Conservation (phyloP, 2,113 vertebrate species). For the Glaucomys volans region DNA sequence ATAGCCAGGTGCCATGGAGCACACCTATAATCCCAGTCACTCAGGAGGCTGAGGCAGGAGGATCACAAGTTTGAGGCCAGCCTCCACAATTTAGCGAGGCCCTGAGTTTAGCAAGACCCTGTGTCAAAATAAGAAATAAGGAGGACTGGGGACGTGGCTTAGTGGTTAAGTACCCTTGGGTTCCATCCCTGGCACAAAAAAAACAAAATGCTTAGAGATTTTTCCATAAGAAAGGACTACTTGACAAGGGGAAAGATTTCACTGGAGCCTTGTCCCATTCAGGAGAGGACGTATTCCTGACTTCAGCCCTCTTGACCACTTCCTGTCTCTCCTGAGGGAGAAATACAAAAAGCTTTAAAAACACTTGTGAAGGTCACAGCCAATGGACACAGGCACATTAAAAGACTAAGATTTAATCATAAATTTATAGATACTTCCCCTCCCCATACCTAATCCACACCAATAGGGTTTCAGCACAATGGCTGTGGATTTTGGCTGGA, state of each 20-base stretch:
- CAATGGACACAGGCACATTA: too few species aligned
- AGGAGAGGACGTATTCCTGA: too few species aligned
- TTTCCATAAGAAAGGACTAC: not conserved
- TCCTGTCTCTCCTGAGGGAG: too few species aligned
- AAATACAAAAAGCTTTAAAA: too few species aligned
- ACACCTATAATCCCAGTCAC: not conserved
- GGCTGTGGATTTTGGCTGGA: not conserved
- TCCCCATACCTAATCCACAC: not conserved
- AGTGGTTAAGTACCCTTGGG: too few species aligned
- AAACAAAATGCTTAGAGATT: not conserved
- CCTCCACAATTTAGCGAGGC: not conserved
- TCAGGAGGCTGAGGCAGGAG: not conserved
- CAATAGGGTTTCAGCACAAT: not conserved
- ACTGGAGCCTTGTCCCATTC: too few species aligned
- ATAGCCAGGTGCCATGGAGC: not conserved
- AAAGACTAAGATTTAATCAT: conserved; percentile 13
- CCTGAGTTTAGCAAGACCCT: not conserved
- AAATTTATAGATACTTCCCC: not conserved
- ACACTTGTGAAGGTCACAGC: too few species aligned
- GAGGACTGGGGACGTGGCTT: not conserved
- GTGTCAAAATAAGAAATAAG: not conserved
- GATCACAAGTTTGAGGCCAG: not conserved
- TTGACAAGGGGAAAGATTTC: not conserved
- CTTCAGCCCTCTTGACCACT: too few species aligned
- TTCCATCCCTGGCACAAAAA: too few species aligned